These are phyloP conservation scores for Porites lutea DNA, from an alignment of 64 coral and sea anemone species.

Conservation along the genomic window DNA sequence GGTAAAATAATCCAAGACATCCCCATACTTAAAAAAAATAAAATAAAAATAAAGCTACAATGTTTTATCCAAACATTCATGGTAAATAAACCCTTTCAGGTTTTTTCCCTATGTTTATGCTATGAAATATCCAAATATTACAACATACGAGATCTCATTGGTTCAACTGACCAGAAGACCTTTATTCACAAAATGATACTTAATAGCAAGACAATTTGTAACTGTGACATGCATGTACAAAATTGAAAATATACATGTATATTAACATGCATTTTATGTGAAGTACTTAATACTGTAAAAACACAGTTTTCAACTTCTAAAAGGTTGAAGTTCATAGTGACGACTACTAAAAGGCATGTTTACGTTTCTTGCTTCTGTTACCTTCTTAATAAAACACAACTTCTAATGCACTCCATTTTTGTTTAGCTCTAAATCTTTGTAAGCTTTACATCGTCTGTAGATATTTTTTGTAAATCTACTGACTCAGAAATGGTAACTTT, in stretches of 20 bases:
- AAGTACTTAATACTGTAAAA: too few relatives aligned
- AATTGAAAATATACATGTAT: too few relatives aligned
- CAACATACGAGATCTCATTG: neutral
- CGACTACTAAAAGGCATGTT: too few relatives aligned
- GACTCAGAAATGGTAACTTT: slow-evolving; percentile 10
- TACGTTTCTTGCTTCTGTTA: neutral
- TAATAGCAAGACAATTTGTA: neutral
- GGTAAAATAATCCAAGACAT: neutral
- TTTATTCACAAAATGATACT: neutral
- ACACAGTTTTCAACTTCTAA: too few relatives aligned
- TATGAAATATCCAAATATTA: neutral
- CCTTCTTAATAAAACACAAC: neutral
- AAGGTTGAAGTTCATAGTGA: too few relatives aligned
- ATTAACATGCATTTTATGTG: too few relatives aligned
- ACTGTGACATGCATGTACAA: neutral
- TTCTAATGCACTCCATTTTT: neutral
- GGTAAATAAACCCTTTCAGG: neutral
- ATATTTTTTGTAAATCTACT: neutral
- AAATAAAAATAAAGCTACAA: neutral
- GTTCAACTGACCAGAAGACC: neutral
- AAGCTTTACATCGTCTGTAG: neutral
- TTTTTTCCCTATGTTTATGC: neutral
- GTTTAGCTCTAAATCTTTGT: neutral
- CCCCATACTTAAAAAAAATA: neutral
- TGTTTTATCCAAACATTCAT: neutral